Evolutionary conservation across 1,140 invertebrate species (phyloP).

Genomic region (Pogonognathellus flavescens): DNA sequence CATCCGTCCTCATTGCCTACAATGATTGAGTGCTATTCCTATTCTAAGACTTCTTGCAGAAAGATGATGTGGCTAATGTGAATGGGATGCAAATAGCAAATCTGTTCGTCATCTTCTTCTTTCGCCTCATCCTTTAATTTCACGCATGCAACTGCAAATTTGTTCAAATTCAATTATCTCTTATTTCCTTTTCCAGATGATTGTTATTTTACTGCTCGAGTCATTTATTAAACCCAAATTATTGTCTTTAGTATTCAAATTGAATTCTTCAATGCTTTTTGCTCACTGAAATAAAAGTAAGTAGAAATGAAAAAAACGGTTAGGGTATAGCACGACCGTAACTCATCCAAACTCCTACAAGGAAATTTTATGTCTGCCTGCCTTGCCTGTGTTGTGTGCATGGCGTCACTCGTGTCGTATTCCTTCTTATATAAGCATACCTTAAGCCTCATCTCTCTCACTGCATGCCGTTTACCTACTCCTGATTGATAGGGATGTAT

Average conservation of each 20-base stretch:
- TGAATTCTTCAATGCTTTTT: neutral
- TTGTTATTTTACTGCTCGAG: neutral
- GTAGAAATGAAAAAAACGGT: neutral
- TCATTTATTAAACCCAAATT: neutral
- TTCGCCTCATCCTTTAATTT: constrained; percentile 38
- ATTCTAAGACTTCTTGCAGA: constrained; percentile 6
- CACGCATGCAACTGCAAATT: constrained; percentile 46
- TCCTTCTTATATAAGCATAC: no score
- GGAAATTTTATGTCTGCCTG: no score
- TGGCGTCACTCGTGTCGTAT: no score
- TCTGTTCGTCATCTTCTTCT: constrained; percentile 17
- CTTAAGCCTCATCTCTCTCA: no score
- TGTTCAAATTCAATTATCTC: constrained; percentile 31
- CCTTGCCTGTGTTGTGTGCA: no score
- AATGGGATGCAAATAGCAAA: neutral
- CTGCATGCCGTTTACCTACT: neutral
- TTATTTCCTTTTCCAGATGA: constrained; percentile 28
- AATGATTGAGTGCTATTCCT: neutral
- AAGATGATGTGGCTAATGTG: neutral
- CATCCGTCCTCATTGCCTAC: constrained; percentile 21
- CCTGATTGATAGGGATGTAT: no score
- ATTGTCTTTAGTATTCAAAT: neutral
- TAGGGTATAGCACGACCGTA: neutral
- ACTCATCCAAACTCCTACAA: no score
- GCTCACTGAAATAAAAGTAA: neutral